Base-by-base conservation (phyloP, 2,888 invertebrate genomes). In the Apodemia mormo region DNA sequence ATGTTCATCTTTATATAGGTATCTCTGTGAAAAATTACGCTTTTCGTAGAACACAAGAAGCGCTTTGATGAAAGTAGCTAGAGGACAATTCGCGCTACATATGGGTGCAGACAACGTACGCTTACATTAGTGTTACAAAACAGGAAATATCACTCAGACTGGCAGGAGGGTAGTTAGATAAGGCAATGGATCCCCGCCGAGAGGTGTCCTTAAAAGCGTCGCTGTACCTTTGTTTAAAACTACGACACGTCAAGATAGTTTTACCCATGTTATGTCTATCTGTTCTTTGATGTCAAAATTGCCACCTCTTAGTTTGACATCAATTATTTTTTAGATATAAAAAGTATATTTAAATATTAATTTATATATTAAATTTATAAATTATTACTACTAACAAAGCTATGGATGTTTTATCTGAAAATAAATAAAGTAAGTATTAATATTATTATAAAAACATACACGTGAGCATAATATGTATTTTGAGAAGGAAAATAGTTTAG, bases 101-200 rank as follows among this genome's bases (percentile, higher is more conserved):
- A 33, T 33, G 61, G 29, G 30, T 58, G 37, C 61, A 61, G 33
- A 61, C 52, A n/a, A 52, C 7, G 14, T 61, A 14, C 37, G 6
- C 33, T 37, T 14, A 61, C 33, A 33, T 61, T 61, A 30, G 61
- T 14, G 56, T 45, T 5, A 14, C 9, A 33, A 2, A 30, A 40
- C 5, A 45, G 49, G 61, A 68, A 61, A 68, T 61, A 49, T 68
- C 68, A 68, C 68, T 68, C 61, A 61, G 61, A 30, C 68, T n/a
- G 61, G 37, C 61, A 61, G 33, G 7, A 61, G 61, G 61, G 61
- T 61, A 61, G 61, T 61, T 61, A 61, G 61, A 61, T 61, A 61
- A 61, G 61, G 61, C 61, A 61, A 61, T 37, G 61, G 61, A 33
- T 61, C 61, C 61, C 37, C 61, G 12, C 61, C 3, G 33, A 61